Conservation (phyloP, 2,113 vertebrate genomes). For the Caranx melampygus region DNA sequence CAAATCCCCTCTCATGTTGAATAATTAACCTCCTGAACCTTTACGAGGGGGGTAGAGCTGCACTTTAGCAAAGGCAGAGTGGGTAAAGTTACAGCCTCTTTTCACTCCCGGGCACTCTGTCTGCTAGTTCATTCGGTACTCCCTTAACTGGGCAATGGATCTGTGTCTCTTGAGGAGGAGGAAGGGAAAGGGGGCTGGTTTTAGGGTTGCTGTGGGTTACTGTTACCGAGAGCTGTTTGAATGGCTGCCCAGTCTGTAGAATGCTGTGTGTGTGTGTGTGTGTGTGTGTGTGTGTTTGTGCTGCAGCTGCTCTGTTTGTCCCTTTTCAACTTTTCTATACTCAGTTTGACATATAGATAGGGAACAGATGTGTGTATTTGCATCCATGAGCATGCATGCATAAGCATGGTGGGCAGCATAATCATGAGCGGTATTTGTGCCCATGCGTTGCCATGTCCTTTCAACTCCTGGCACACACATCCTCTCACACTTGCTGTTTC, state of each 20-base stretch:
- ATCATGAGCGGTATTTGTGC: slow-evolving; percentile 18
- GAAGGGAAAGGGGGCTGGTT: slow-evolving; percentile 60
- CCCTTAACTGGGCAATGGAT: slow-evolving; percentile 69
- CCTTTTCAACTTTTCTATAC: slow-evolving; percentile 53
- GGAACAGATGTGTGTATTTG: slow-evolving; percentile 49
- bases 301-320: slow-evolving; percentile 59
- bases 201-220: slow-evolving; percentile 79
- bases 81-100: slow-evolving; percentile 76
- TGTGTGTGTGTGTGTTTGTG: slow-evolving; percentile 14
- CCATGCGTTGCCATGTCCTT: slow-evolving; percentile 42
- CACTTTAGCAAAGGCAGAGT: slow-evolving; percentile 62
- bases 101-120: slow-evolving; percentile 58
- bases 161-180: slow-evolving; percentile 61
- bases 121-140: slow-evolving; percentile 55
- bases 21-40: slow-evolving; percentile 79
- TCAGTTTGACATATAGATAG: slow-evolving; percentile 34
- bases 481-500: slow-evolving; percentile 64
- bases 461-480: slow-evolving; percentile 57
- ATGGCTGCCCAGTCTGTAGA: slow-evolving; percentile 71
- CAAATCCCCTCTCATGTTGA: slow-evolving; percentile 68
- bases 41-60: slow-evolving; percentile 57
- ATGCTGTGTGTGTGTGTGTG: slow-evolving; percentile 47
- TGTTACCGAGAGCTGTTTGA: slow-evolving; percentile 78
- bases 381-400: slow-evolving; percentile 21
- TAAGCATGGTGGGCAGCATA: slow-evolving; percentile 8